These are phyloP conservation scores for Thunnus maccoyii DNA, from an alignment of 2,113 vertebrate species.

Conservation along the genomic window DNA sequence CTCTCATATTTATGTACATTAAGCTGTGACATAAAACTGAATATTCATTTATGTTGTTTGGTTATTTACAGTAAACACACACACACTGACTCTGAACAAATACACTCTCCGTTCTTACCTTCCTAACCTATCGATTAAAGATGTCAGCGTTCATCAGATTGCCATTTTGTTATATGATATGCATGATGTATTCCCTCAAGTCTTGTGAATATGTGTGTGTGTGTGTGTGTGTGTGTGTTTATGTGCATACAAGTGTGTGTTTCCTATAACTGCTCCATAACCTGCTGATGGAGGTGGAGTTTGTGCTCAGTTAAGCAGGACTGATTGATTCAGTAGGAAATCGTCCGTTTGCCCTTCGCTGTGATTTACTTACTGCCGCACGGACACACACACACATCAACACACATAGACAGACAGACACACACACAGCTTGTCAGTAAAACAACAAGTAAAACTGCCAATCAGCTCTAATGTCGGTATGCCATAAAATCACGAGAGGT, in stretches of 20 bases:
- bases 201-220: background rate
- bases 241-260: background rate
- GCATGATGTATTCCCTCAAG: background rate
- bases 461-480: conserved; percentile 3
- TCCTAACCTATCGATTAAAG: background rate
- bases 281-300: conserved; percentile 60
- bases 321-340: conserved; percentile 62
- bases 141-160: background rate
- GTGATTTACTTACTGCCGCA: conserved; percentile 26
- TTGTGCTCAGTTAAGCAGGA: conserved; percentile 57
- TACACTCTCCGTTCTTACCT: background rate
- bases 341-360: conserved; percentile 43
- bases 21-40: background rate
- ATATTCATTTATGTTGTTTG: background rate
- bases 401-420: background rate
- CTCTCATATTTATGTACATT: too few relatives aligned
- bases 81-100: background rate
- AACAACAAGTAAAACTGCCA: background rate
- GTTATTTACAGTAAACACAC: background rate
- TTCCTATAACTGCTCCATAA: conserved; percentile 27
- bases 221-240: background rate
- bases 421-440: conserved; percentile 3
- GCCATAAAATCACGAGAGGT: background rate
- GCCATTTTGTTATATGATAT: background rate
- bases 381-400: background rate